Conservation (phyloP, 2,113 vertebrate genomes). For the Bubo scandiacus region DNA sequence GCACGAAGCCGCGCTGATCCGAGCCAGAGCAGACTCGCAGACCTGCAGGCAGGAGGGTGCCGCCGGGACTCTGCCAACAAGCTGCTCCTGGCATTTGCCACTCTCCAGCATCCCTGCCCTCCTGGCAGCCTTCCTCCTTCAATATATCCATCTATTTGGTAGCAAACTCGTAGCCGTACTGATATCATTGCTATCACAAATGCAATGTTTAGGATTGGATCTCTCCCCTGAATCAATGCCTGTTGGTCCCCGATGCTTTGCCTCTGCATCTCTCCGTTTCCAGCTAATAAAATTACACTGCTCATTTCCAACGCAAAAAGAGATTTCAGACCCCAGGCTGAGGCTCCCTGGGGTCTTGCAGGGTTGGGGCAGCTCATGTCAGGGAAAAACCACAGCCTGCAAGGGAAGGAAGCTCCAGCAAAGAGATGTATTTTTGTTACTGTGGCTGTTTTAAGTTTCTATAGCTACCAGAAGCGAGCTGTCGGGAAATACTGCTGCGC, state of each 20-base stretch:
- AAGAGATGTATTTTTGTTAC: background rate
- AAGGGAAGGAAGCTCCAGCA: constrained; percentile 13
- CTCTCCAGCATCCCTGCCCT: background rate
- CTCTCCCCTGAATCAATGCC: background rate
- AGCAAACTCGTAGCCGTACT: fast-evolving
- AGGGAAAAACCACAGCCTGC: background rate
- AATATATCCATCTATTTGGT: background rate
- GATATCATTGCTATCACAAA: background rate
- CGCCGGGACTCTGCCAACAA: constrained; percentile 13
- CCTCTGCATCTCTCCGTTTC: background rate
- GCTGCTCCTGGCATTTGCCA: background rate
- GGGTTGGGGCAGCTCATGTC: background rate
- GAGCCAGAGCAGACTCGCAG: background rate
- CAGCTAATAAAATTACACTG: background rate
- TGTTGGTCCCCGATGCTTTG: background rate
- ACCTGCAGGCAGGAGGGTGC: background rate
- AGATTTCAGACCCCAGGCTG: background rate
- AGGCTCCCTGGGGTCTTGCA: background rate
- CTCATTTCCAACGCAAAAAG: background rate
- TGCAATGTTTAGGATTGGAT: fast-evolving
- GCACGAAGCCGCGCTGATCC: fast-evolving
- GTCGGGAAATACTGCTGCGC: background rate
- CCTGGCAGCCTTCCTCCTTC: background rate
- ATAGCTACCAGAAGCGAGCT: constrained; percentile 8
- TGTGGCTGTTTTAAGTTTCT: constrained; percentile 47